Evolutionary conservation across 2,113 vertebrate species (phyloP), one percentile per base, ranked within the genome.

Genomic region (Oreotrochilus melanogaster): DNA sequence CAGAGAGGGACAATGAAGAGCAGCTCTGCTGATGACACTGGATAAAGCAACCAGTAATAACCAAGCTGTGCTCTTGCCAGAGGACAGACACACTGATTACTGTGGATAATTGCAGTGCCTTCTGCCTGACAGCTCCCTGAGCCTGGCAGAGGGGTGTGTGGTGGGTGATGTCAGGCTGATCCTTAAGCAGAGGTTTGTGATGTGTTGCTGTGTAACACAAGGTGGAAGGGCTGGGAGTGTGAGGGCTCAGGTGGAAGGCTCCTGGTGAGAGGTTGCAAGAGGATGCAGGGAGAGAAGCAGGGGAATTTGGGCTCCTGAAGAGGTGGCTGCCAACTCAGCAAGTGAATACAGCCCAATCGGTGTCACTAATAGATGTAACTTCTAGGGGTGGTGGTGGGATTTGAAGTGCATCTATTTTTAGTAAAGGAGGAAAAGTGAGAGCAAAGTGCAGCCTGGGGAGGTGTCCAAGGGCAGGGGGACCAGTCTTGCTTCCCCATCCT

Each of bases 181-280:
- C 42, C 61, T 24, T 27, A 39, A 0, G 1, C 0, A 0, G 43
- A 53, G 69, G 64, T 9, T 33, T 18, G n/a, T 12, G 71, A 24
- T 39, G 53, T 37, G 61, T 45, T 4, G 54, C 75, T 69, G 47
- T 61, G 54, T 54, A 42, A 18, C 2, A 0, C 1, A 1, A 12
- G 33, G 39, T 62, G 64, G n/a, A 62, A 30, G 0, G 7, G 33
- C 48, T 7, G 17, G 0, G 12, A 21, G 47, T 3, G 27, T 1
- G 1, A 56, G 45, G 0, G 3, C 25, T 76, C 0, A 0, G 30
- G 70, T 42, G 21, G 6, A 19, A 53, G 24, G 53, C 3, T 53
- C 15, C 15, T 12, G 51, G 31, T 19, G 35, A 51, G 43, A 30
- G 50, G 71, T 42, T 71, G 1, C 43, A 64, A 58, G 43, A 30